Base-by-base conservation (phyloP, 2,113 vertebrate species). In the Spilogale gracilis region DNA sequence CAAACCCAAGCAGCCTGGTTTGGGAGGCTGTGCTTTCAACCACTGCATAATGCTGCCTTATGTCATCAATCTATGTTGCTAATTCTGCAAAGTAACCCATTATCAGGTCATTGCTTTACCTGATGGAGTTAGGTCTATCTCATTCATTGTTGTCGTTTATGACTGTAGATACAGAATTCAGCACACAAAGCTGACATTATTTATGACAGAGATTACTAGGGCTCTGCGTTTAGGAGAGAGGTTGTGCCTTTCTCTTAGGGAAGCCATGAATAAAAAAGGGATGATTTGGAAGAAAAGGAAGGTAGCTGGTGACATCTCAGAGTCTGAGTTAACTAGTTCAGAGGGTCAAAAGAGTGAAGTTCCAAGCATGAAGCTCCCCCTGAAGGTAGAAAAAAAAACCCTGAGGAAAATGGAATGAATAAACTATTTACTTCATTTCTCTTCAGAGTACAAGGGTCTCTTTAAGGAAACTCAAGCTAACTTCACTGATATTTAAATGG, bases 101-200 rank as follows among this genome's bases (percentile, higher is more conserved):
- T 54, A 58, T 30, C 58, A 92, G 18, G 9, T 48, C 43, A 69
- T 76, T 91, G 32, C 20, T 79, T 14, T 61, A 95, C 54, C 50
- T 1, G 14, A 9, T 20, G 71, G 71, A 85, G 25, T 93, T 89
- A 56, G 43, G 5, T 50, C 21, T 73, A 61, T 30, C 30, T 96
- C 11, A 50, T 87, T 96, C 78, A 89, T 90, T 91, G 48, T 91
- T 82, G 16, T n/a, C 50, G 60, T 83, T 95, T 80, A 83, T 94
- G 54, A 48, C 45, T 17, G 80, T 0, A 97, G 73, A 87, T 32
- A 76, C 45, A 92, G 94, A 95, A 95, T 90, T 95, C 86, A 96
- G 65, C 69, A 69, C 9, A 78, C 5, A 30, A 60, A 32, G 12
- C 18, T 93, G 54, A 27, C 43, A 71, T 23, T 78, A 61, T 65